Conservation (phyloP, 2,797 vertebrate genomes). For the Rhadinocentrus ornatus region DNA sequence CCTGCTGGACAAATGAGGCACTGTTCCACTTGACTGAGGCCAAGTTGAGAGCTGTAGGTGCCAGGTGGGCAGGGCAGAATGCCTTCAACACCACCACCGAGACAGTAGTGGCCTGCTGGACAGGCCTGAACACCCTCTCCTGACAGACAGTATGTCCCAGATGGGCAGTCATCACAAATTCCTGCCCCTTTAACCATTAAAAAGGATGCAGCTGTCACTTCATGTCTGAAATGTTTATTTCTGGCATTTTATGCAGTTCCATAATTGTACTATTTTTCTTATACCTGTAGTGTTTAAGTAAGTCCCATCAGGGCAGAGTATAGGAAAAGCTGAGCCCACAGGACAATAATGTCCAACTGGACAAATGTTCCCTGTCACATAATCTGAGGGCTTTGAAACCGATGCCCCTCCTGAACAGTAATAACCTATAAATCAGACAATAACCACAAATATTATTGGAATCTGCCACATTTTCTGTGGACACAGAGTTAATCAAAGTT, state of each 20-base stretch:
- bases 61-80: slow-evolving; percentile 87
- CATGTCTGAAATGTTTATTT: neutral
- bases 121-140: slow-evolving; percentile 81
- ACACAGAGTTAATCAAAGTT: neutral
- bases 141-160: slow-evolving; percentile 86
- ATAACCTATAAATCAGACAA: slow-evolving; percentile 81
- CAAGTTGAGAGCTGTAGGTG: slow-evolving; percentile 82
- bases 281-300: slow-evolving; percentile 86
- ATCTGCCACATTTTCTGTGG: neutral
- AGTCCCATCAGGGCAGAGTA: slow-evolving; percentile 80
- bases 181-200: slow-evolving; percentile 74
- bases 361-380: slow-evolving; percentile 82
- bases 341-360: slow-evolving; percentile 84
- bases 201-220: neutral
- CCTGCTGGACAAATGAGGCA: slow-evolving; percentile 90
- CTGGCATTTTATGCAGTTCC: neutral
- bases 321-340: slow-evolving; percentile 75
- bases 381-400: slow-evolving; percentile 80
- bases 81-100: slow-evolving; percentile 78
- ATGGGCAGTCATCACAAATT: slow-evolving; percentile 83
- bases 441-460: neutral
- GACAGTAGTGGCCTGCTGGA: slow-evolving; percentile 86
- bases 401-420: slow-evolving; percentile 83
- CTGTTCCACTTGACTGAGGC: slow-evolving; percentile 82
- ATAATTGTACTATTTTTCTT: neutral